Evolutionary conservation across 2,888 invertebrate genomes (phyloP).

Genomic region (Lasioglossum malachurum): DNA sequence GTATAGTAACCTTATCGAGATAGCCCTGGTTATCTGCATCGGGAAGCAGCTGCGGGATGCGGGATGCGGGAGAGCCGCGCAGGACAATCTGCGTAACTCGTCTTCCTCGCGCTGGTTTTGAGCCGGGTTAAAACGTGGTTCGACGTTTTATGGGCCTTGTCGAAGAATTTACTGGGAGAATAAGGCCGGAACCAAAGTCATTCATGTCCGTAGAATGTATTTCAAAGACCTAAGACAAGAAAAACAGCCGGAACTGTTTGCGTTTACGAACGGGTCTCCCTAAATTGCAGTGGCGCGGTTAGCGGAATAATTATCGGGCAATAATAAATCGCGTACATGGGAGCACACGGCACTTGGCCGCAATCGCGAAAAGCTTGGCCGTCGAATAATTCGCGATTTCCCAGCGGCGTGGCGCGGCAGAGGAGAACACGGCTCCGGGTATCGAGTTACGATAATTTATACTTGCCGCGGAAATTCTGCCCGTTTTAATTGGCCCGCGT

Average conservation of each 20-base stretch:
- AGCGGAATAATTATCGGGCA: constrained; percentile 36
- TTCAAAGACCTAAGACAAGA: background rate
- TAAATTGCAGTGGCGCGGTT: background rate
- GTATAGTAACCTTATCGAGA: constrained; percentile 68
- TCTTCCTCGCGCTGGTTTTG: background rate
- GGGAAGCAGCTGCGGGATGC: constrained; percentile 43
- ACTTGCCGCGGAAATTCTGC: constrained; percentile 10
- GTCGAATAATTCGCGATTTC: constrained; percentile 33
- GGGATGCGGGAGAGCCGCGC: background rate
- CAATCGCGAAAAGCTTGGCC: constrained; percentile 31
- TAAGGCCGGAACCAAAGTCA: background rate
- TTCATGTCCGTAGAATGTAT: background rate
- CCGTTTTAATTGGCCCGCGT: constrained; percentile 16
- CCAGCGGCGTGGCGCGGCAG: constrained; percentile 19
- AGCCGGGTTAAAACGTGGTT: background rate
- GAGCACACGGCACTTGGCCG: background rate
- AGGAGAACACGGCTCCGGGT: background rate
- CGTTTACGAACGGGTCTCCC: background rate
- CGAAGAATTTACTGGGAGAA: background rate
- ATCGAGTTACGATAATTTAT: constrained; percentile 50
- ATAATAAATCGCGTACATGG: constrained; percentile 23
- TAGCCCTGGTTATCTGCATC: constrained; percentile 68
- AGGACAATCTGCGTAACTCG: background rate
- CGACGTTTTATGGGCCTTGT: background rate
- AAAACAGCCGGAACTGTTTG: background rate